Conservation (phyloP, 2,888 invertebrate species). For the Junonia oenone region DNA sequence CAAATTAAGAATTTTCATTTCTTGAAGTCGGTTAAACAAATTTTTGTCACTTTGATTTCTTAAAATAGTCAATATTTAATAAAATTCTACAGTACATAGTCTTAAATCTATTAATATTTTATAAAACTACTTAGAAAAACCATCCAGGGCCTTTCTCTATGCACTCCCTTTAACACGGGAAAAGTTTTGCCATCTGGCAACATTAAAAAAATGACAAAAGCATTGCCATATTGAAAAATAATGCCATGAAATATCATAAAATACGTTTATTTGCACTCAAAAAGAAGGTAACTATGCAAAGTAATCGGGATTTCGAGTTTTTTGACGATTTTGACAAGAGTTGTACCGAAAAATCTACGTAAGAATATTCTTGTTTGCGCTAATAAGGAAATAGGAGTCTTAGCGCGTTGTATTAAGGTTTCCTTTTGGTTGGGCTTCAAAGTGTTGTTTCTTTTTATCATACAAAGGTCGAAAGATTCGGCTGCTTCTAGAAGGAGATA, state of each 20-base stretch:
- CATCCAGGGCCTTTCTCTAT: not conserved
- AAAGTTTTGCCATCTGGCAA: constrained; percentile 11
- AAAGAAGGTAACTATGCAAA: constrained; percentile 84
- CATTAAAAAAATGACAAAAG: constrained; percentile 23
- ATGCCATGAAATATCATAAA: constrained; percentile 28
- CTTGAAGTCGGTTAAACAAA: too few species aligned
- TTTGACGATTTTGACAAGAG: constrained; percentile 75
- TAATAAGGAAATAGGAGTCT: constrained; percentile 83
- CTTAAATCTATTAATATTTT: not conserved
- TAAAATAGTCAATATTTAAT: too few species aligned
- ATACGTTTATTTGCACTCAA: constrained; percentile 82
- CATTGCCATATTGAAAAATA: constrained; percentile 34
- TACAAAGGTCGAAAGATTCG: constrained; percentile 88
- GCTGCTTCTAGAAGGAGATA: constrained; percentile 85
- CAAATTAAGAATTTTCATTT: too few species aligned
- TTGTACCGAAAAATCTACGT: constrained; percentile 78
- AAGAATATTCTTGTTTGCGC: constrained; percentile 82
- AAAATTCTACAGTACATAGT: not conserved
- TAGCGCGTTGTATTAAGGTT: constrained; percentile 82
- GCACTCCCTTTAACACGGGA: not conserved
- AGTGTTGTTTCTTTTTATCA: constrained; percentile 86
- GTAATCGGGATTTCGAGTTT: constrained; percentile 82
- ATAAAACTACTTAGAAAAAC: not conserved
- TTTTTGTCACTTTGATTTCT: too few species aligned
- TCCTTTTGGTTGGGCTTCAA: constrained; percentile 83